A percentile compares a stretch with the other conserved stretches of the same genome.
These are phyloP conservation scores for Ptychobarbus kaznakovi DNA, from an alignment of 2,797 vertebrate genomes.

Conservation along the genomic window DNA sequence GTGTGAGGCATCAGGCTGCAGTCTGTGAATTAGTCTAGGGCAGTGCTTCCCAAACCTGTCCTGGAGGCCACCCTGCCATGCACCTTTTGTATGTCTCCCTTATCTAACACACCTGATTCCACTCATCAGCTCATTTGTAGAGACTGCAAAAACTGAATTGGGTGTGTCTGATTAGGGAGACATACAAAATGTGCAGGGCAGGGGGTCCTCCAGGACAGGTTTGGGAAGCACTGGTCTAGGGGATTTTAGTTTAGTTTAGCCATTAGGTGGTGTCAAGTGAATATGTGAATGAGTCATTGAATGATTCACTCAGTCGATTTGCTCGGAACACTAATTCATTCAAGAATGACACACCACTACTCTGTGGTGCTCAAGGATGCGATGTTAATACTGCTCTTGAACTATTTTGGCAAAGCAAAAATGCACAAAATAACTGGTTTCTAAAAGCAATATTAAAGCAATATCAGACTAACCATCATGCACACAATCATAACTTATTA, in stretches of 20 bases:
- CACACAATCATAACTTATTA: neutral
- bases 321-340: neutral
- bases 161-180: too few species aligned
- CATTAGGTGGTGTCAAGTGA: neutral
- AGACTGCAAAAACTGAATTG: too few species aligned
- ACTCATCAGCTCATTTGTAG: too few species aligned
- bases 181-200: too few species aligned
- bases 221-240: too few species aligned
- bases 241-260: neutral
- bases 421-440: neutral
- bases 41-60: too few species aligned
- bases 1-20: too few species aligned
- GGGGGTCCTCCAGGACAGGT: too few species aligned
- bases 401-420: neutral
- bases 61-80: too few species aligned
- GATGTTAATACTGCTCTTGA: neutral
- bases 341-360: neutral
- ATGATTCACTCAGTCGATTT: neutral
- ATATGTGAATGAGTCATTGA: neutral
- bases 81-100: too few species aligned
- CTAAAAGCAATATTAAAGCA: neutral
- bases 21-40: neutral
- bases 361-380: neutral
- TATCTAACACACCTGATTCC: too few species aligned
- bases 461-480: neutral